phyloP scores from a whole-genome alignment of 2,113 vertebrate genomes.

The Passer domesticus region DNA sequence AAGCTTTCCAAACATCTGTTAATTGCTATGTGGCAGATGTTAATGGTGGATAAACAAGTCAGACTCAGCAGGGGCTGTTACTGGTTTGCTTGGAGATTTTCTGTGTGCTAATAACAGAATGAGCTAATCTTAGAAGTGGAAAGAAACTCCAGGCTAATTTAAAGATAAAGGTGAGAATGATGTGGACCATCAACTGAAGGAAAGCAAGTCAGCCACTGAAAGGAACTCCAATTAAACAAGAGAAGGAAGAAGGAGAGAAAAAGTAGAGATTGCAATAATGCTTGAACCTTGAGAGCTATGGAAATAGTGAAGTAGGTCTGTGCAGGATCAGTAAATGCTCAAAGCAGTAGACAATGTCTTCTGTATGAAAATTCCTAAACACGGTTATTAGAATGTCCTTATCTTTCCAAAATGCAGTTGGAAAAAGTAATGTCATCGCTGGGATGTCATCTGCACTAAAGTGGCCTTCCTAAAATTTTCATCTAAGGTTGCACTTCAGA shows the following conservation, averaged over 20 bases:
- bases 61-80: slow-evolving; percentile 4
- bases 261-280: neutral
- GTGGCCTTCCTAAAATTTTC: slow-evolving; percentile 17
- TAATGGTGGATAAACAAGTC: slow-evolving; percentile 52
- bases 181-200: neutral
- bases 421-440: neutral
- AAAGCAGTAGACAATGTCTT: neutral
- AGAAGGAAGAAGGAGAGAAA: neutral
- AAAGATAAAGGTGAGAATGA: neutral
- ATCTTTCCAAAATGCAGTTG: neutral
- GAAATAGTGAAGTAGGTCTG: neutral
- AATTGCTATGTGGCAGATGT: slow-evolving; percentile 57
- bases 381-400: neutral
- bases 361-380: neutral
- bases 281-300: neutral
- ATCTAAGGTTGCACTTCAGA: neutral
- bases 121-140: slow-evolving; percentile 24
- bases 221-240: neutral
- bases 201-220: neutral
- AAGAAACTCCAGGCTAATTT: slow-evolving; percentile 25
- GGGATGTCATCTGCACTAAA: neutral
- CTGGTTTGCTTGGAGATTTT: slow-evolving; percentile 34
- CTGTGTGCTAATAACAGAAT: neutral
- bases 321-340: neutral
- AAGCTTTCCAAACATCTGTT: slow-evolving; percentile 56